Conservation (phyloP, 2,888 invertebrate species). For the Thalpophila matura region DNA sequence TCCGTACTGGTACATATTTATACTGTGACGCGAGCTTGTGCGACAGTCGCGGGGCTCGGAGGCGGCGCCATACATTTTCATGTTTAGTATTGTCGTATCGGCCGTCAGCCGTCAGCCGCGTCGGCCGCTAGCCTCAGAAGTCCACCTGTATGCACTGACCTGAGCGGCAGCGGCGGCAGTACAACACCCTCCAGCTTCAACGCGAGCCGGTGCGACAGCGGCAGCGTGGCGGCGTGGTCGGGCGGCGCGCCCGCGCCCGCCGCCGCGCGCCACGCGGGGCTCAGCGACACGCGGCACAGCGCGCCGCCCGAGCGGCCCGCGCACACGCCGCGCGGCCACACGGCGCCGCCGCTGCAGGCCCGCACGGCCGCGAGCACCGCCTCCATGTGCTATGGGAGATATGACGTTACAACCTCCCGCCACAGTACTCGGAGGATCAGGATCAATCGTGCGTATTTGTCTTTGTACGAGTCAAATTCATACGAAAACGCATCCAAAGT, state of each 20-base stretch:
- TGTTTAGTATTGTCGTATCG: no score
- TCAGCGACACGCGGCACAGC: conserved; percentile 85
- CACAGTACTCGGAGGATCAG: no score
- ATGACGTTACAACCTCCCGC: neutral
- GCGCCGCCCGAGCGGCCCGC: conserved; percentile 94
- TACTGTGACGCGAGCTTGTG: no score
- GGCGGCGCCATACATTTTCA: no score
- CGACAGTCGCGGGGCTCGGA: no score
- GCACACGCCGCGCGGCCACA: conserved; percentile 95
- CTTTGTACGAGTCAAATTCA: no score
- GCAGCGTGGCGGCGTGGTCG: conserved; percentile 96
- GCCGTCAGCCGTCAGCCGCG: no score
- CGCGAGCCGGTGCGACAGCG: conserved; percentile 96
- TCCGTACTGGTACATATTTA: no score
- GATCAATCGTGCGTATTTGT: no score
- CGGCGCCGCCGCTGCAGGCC: conserved; percentile 93
- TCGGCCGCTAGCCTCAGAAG: no score
- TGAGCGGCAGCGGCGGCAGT: conserved; percentile 92
- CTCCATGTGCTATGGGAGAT: conserved; percentile 74
- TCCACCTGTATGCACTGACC: conserved; percentile 75
- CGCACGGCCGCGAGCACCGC: conserved; percentile 77
- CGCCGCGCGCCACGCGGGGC: conserved; percentile 87
- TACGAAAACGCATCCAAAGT: no score
- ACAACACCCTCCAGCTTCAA: conserved; percentile 98
- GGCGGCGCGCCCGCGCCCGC: conserved; percentile 88